Evolutionary conservation across 1,140 invertebrate species (phyloP).

Genomic region (Catajapyx aquilonaris): DNA sequence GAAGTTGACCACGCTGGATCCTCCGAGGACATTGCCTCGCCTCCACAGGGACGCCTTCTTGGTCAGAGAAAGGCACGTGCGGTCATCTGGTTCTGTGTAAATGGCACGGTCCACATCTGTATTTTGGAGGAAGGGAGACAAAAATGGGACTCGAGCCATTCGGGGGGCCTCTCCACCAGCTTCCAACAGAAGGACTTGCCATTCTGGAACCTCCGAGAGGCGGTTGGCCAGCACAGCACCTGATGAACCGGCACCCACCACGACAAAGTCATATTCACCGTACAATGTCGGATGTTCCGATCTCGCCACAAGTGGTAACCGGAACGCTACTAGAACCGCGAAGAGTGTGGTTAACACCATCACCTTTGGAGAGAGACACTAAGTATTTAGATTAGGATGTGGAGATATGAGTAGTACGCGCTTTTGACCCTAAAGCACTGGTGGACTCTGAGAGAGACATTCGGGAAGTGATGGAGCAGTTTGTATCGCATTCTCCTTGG

Average conservation of each 20-base stretch:
- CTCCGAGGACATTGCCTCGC: slow-evolving; percentile 25
- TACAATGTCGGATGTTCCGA: too few species aligned
- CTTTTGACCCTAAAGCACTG: too few species aligned
- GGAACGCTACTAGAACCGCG: too few species aligned
- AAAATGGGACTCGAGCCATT: slow-evolving; percentile 7
- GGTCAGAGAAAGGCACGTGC: slow-evolving; percentile 11
- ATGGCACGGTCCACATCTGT: slow-evolving; percentile 9
- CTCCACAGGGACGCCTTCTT: slow-evolving; percentile 11
- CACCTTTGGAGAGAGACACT: too few species aligned
- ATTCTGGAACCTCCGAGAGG: slow-evolving; percentile 24
- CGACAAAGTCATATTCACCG: slow-evolving; percentile 10
- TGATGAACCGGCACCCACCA: slow-evolving; percentile 26
- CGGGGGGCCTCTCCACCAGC: slow-evolving; percentile 18
- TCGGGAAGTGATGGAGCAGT: too few species aligned
- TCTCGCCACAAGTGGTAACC: too few species aligned
- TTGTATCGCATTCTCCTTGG: too few species aligned
- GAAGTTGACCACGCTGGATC: slow-evolving; percentile 51
- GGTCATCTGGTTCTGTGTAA: slow-evolving; percentile 6
- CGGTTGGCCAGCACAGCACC: slow-evolving; percentile 27
- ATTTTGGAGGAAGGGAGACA: slow-evolving; percentile 7
- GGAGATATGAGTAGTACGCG: too few species aligned
- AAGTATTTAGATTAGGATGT: too few species aligned
- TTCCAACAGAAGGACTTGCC: slow-evolving; percentile 30
- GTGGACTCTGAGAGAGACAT: too few species aligned
- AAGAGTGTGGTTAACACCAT: too few species aligned